Evolutionary conservation across 53 echinoderm and acorn worm genomes (phyloP), one percentile per base, ranked within the genome.

Genomic region (Henricia sp.): DNA sequence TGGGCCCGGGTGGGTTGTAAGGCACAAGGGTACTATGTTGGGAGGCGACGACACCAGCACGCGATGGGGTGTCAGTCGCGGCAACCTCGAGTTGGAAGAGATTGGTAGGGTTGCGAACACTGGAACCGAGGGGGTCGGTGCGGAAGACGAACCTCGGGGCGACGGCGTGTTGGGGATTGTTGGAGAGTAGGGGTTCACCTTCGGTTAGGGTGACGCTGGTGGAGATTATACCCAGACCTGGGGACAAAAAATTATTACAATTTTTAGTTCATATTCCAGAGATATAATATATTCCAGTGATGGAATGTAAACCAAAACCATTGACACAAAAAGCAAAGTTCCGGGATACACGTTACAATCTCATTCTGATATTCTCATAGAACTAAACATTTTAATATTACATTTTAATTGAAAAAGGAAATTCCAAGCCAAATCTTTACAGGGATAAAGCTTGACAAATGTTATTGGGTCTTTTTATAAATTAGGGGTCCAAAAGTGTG

Each of bases 61-160:
- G 32, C 30, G 25, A 20, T 2, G 80, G 80, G 46, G 29, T 43
- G 65, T 41, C 59, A 4, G 82, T 84, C 34, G 88, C 84, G 6
- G 86, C 59, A 38, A 88, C 53, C 50, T 36, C 33, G 0, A 95
- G 28, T 0, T 51, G 57, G 76, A 90, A 95, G 69, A 95, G 88
- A 43, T 90, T 37, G 19, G 36, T 77, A 17, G 78, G 86, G 25
- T 60, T 62, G 64, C 32, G 2, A 8, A 87, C 24, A 24, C 67
- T 46, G 60, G 91, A 72, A 17, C 82, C 74, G 51, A 54, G 30
- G 25, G 74, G 26, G 13, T 67, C 48, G 28, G 83, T 83, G 24
- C 69, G n/a, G 62, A 95, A 90, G 25, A 67, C 43, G 6, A 80
- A 66, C 2, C 19, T 28, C 25, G 92, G 56, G 12, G 28, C 39